Percentiles rank a stretch among this genome's conserved stretches.
These are phyloP conservation scores for Choristoneura fumiferana DNA, from an alignment of 1,140 invertebrate genomes.

Conservation along the genomic window DNA sequence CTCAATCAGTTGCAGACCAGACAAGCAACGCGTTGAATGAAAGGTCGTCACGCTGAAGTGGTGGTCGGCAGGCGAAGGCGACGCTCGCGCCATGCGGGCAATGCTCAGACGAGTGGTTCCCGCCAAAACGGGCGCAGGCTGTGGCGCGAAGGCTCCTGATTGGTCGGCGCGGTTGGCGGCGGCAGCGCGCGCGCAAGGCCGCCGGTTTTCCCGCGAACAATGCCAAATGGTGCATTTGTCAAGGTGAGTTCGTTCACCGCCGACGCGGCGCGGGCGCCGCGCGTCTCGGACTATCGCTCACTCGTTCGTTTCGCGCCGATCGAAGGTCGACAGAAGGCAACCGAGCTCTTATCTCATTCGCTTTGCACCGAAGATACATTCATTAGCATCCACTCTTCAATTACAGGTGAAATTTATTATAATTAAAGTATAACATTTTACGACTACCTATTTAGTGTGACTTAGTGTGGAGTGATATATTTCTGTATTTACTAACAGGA, in stretches of 20 bases:
- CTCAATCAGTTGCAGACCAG: conserved; percentile 22
- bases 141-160: conserved; percentile 70
- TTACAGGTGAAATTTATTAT: conserved; percentile 62
- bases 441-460: neutral
- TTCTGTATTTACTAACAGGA: conserved; percentile 7
- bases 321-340: conserved; percentile 71
- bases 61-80: conserved; percentile 43
- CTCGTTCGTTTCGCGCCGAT: conserved; percentile 54
- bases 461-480: neutral
- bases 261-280: conserved; percentile 63
- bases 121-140: conserved; percentile 73
- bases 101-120: conserved; percentile 53
- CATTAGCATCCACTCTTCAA: conserved; percentile 56
- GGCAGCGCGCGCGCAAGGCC: conserved; percentile 69
- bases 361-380: conserved; percentile 46
- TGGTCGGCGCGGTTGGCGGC: conserved; percentile 47
- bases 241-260: conserved; percentile 78
- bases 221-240: conserved; percentile 78
- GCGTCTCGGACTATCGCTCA: conserved; percentile 39
- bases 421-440: conserved; percentile 22
- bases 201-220: conserved; percentile 78
- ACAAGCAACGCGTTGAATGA: conserved; percentile 39
- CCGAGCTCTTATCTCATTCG: conserved; percentile 47
- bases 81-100: conserved; percentile 39
- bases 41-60: conserved; percentile 58